A percentile compares a stretch with the other conserved stretches of the same genome.
phyloP scores from a whole-genome alignment of 2,797 vertebrate species.

The Argyrosomus regius region DNA sequence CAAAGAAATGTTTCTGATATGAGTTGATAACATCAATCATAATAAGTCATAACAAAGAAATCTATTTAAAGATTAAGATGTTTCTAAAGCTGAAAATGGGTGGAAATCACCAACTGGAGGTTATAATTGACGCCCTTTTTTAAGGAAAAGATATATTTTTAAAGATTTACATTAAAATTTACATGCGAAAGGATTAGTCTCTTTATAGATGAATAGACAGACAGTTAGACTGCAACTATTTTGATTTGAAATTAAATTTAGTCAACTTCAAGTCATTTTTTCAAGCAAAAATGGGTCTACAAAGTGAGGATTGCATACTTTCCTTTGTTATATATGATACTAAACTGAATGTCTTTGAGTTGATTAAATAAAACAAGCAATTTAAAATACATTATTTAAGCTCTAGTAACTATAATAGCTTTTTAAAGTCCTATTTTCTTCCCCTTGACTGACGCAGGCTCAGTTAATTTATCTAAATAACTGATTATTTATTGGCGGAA shows the following conservation, averaged over 20 bases:
- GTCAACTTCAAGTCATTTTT: not conserved
- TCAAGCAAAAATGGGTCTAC: not conserved
- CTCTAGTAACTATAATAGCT: not conserved
- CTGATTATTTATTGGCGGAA: not conserved
- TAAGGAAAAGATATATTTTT: not conserved
- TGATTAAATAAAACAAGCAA: not conserved
- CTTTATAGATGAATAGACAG: not conserved
- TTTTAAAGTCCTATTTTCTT: too few relatives aligned
- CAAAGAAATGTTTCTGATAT: conserved; percentile 1
- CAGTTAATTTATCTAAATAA: not conserved
- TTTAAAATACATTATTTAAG: too few relatives aligned
- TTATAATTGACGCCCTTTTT: not conserved
- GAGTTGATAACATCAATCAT: not conserved
- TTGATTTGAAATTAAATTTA: not conserved
- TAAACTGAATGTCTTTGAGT: not conserved
- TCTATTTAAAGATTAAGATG: not conserved
- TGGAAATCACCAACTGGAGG: not conserved
- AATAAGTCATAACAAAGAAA: not conserved
- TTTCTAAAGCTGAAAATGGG: not conserved
- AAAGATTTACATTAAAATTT: not conserved
- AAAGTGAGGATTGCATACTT: not conserved
- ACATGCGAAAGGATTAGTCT: not conserved
- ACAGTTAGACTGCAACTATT: not conserved
- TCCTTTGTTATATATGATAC: not conserved
- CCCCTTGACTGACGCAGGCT: not conserved